Evolutionary conservation across 2,888 invertebrate genomes (phyloP).

Genomic region (Himalopsyche japonica): DNA sequence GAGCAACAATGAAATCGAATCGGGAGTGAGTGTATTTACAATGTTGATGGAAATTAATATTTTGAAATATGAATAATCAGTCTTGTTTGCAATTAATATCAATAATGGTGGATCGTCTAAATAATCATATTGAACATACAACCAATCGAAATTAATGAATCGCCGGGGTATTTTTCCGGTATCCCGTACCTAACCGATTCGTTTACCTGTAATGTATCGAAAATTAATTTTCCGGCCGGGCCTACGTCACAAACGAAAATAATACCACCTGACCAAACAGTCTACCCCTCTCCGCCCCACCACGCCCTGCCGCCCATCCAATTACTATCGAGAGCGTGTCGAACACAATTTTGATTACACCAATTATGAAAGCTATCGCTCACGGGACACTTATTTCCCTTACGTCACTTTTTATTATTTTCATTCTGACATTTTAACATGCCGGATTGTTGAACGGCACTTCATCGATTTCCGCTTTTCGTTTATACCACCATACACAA

Average conservation of each 20-base stretch:
- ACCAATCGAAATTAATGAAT: too few relatives aligned
- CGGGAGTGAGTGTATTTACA: too few relatives aligned
- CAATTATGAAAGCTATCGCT: slow-evolving; percentile 1
- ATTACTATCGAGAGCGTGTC: neutral
- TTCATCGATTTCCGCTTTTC: neutral
- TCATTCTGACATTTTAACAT: neutral
- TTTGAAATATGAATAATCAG: too few relatives aligned
- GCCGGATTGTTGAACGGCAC: neutral
- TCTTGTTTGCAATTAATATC: too few relatives aligned
- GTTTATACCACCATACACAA: neutral
- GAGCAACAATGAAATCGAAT: too few relatives aligned
- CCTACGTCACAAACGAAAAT: neutral
- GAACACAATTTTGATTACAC: neutral
- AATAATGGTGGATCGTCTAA: too few relatives aligned
- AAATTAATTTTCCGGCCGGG: neutral
- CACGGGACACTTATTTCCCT: neutral
- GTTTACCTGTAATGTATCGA: neutral
- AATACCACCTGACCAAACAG: neutral
- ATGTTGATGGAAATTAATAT: too few relatives aligned
- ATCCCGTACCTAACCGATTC: too few relatives aligned
- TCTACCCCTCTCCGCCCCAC: neutral
- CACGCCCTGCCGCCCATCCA: neutral
- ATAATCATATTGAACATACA: too few relatives aligned
- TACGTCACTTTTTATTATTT: neutral
- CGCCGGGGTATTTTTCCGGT: too few relatives aligned